These are phyloP conservation scores for Megalops cyprinoides DNA, from an alignment of 2,797 vertebrate species.

Conservation along the genomic window DNA sequence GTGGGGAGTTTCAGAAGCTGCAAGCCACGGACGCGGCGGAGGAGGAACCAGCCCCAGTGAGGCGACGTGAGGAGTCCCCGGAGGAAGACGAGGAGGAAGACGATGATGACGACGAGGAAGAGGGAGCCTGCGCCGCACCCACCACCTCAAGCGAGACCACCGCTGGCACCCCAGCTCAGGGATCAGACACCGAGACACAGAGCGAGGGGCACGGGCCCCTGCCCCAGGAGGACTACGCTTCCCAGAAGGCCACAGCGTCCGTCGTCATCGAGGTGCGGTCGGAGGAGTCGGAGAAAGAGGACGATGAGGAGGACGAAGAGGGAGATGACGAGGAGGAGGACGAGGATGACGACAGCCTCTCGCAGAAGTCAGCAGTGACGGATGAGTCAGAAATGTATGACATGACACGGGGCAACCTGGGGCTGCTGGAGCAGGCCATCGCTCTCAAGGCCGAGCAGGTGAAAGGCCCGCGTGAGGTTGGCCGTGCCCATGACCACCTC, in stretches of 20 bases:
- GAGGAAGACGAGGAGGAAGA: slow-evolving; percentile 65
- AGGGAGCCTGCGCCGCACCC: slow-evolving; percentile 64
- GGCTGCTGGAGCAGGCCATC: slow-evolving; percentile 96
- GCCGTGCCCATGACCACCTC: slow-evolving; percentile 68
- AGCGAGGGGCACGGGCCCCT: slow-evolving; percentile 60
- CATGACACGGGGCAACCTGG: slow-evolving; percentile 92
- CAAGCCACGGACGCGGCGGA: slow-evolving; percentile 49
- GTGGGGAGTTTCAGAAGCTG: slow-evolving; percentile 58
- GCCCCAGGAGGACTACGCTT: slow-evolving; percentile 51
- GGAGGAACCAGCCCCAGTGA: slow-evolving; percentile 58
- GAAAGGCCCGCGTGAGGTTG: slow-evolving; percentile 77
- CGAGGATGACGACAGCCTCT: slow-evolving; percentile 83
- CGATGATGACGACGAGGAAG: slow-evolving; percentile 58
- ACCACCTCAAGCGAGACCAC: slow-evolving; percentile 57
- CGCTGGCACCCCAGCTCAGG: slow-evolving; percentile 73
- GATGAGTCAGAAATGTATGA: slow-evolving; percentile 95
- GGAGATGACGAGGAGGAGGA: slow-evolving; percentile 73
- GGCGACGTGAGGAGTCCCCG: slow-evolving; percentile 48
- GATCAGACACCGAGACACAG: slow-evolving; percentile 62
- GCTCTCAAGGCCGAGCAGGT: slow-evolving; percentile 96
- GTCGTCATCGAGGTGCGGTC: slow-evolving; percentile 86
- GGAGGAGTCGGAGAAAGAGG: slow-evolving; percentile 80
- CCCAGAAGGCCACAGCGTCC: slow-evolving; percentile 73
- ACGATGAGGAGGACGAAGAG: slow-evolving; percentile 65
- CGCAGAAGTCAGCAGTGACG: slow-evolving; percentile 82